Evolutionary conservation across 2,888 invertebrate genomes (phyloP).

Genomic region (Pandemis heparana): DNA sequence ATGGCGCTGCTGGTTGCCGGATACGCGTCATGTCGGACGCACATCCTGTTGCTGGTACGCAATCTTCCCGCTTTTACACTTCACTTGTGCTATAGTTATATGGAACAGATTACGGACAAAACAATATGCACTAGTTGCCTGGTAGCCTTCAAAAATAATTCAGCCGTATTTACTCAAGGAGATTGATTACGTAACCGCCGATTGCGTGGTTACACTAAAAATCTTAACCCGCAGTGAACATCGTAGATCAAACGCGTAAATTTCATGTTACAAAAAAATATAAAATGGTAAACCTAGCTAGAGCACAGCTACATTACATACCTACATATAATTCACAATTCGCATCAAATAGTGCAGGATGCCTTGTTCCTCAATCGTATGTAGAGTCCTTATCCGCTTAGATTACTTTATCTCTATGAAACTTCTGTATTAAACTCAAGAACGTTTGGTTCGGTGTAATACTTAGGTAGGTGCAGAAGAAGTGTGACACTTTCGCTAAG

Average conservation of each 20-base stretch:
- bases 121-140: conserved; percentile 59
- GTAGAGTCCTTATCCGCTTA: no score
- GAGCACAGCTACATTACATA: no score
- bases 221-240: conserved; percentile 53
- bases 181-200: conserved; percentile 68
- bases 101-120: conserved; percentile 48
- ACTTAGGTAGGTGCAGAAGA: not conserved
- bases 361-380: no score
- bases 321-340: no score
- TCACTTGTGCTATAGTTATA: conserved; percentile 48
- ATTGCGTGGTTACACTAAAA: conserved; percentile 56
- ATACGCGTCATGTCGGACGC: conserved; percentile 78
- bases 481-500: no score
- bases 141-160: conserved; percentile 65
- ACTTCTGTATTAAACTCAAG: no score
- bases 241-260: not conserved
- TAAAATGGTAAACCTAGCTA: not conserved
- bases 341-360: no score
- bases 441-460: no score
- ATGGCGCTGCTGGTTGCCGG: conserved; percentile 67
- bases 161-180: conserved; percentile 63
- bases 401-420: no score
- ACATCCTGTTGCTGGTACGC: conserved; percentile 73
- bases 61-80: conserved; percentile 72
- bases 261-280: not conserved